Evolutionary conservation across 1,140 invertebrate genomes (phyloP), one percentile per base, ranked within the genome.

Genomic region (Xylocopa sonorina): DNA sequence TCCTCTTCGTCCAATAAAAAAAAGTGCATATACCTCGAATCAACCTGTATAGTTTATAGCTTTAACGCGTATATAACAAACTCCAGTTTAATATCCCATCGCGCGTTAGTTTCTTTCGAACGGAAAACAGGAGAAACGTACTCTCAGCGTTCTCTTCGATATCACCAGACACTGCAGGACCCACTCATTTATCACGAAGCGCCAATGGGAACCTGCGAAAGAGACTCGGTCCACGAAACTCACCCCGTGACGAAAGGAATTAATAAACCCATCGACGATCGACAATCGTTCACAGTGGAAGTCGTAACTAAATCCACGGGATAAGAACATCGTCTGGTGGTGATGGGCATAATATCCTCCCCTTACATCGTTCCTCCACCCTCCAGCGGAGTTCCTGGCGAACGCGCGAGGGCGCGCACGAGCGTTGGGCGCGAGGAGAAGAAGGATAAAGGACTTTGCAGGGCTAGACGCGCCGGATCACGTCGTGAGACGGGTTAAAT

Each of bases 401-500:
- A 48, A 67, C 3, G 24, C 3, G 24, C 7, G 5, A 21, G 32
- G 5, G 18, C 24, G 18, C 10, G 16, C 10, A 1, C 12, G 14
- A 32, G 14, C 7, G n/a, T 5, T 12, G 18, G 27, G 27, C n/a
- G n/a, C 50, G 72, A 78, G 38, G 38, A 68, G 79, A 60, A 64
- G 27, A 14, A 74, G 60, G 55, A 55, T 51, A 57, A 75, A 75
- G 57, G 64, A 79, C 75, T 66, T 55, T 46, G 53, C 24, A 21
- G 55, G 66, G 55, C 27, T 53, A 68, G 69, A 83, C 63, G 63
- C 72, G 27, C 41, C n/a, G 78, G 78, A 83, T 84, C 66, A 81
- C 72, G 62, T 73, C 74, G 73, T 72, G 82, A 81, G 82, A 81
- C 57, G 75, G 53, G 84, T 85, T 85, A 75, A 82, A 86, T 86